These are phyloP conservation scores for Steromphala cineraria DNA, from an alignment of 2,888 invertebrate species.

Conservation along the genomic window DNA sequence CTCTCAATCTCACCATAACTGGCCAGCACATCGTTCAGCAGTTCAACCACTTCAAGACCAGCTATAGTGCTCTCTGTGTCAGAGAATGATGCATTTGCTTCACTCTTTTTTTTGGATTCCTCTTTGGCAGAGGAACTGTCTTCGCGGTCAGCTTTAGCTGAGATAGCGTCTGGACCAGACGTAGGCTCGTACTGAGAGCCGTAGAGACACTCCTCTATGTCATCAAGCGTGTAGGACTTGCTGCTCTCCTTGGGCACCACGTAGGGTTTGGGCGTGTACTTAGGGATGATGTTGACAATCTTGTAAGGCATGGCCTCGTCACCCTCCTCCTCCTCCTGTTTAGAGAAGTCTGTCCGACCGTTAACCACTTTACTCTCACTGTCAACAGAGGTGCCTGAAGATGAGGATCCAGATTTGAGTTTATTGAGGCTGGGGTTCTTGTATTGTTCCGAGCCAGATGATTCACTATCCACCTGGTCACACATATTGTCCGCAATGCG, in stretches of 20 bases:
- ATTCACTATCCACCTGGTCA: constrained; percentile 20
- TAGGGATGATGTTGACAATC: constrained; percentile 32
- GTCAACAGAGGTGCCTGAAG: constrained; percentile 28
- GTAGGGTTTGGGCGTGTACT: constrained; percentile 23
- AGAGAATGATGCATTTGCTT: constrained; percentile 9
- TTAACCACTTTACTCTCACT: constrained; percentile 20
- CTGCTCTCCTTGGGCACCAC: constrained; percentile 8
- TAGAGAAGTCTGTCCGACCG: not conserved
- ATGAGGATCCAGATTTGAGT: constrained; percentile 3
- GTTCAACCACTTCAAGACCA: constrained; percentile 57
- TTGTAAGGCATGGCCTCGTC: constrained; percentile 23
- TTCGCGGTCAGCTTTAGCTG: not conserved
- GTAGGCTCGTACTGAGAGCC: constrained; percentile 8
- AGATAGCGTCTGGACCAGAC: not conserved
- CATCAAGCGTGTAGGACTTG: constrained; percentile 29
- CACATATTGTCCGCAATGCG: constrained; percentile 23
- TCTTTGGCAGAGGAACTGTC: not conserved
- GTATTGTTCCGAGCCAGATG: constrained; percentile 14
- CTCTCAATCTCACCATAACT: constrained; percentile 36
- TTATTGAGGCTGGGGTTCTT: not conserved
- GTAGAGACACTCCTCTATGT: constrained; percentile 34
- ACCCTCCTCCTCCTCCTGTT: constrained; percentile 22
- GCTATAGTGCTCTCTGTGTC: constrained; percentile 36
- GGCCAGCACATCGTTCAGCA: constrained; percentile 61
- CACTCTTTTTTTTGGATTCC: not conserved